Evolutionary conservation across 2,113 vertebrate genomes (phyloP).

Genomic region (Paedocypris sp.): DNA sequence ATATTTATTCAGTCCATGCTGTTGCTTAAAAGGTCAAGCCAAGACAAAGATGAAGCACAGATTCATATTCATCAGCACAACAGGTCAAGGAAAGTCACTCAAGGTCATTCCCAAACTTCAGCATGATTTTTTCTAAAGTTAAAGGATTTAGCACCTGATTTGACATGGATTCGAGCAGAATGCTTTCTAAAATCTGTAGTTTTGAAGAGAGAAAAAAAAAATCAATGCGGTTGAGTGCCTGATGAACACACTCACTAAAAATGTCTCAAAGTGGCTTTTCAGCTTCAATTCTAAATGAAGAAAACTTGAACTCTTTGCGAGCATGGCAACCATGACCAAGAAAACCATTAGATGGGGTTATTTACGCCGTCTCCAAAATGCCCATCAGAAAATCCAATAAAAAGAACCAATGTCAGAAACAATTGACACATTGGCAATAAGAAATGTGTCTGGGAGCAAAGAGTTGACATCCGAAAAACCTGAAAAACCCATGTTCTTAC

Average conservation of each 20-base stretch:
- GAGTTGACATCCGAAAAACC: constrained; percentile 6
- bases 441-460: not conserved
- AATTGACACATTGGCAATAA: constrained; percentile 5
- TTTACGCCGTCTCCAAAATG: constrained; percentile 11
- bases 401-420: constrained; percentile 2
- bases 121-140: not conserved
- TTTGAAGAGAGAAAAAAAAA: too few relatives aligned
- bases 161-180: not conserved
- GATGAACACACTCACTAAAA: not conserved
- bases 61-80: not conserved
- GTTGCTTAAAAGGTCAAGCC: not conserved
- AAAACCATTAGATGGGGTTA: constrained; percentile 20
- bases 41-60: not conserved
- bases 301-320: constrained; percentile 1
- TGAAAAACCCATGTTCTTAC: not conserved
- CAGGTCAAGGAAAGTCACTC: not conserved
- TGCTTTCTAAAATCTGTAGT: not conserved
- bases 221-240: not conserved
- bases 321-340: constrained; percentile 21
- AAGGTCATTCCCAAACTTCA: not conserved
- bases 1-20: not conserved
- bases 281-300: constrained; percentile 5
- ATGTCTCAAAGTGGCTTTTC: not conserved
- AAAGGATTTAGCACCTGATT: not conserved
- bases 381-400: not conserved